phyloP scores from a whole-genome alignment of 30 jellyfish, hydroid and myxozoan species.

The Hydractinia symbiolongicarpus region DNA sequence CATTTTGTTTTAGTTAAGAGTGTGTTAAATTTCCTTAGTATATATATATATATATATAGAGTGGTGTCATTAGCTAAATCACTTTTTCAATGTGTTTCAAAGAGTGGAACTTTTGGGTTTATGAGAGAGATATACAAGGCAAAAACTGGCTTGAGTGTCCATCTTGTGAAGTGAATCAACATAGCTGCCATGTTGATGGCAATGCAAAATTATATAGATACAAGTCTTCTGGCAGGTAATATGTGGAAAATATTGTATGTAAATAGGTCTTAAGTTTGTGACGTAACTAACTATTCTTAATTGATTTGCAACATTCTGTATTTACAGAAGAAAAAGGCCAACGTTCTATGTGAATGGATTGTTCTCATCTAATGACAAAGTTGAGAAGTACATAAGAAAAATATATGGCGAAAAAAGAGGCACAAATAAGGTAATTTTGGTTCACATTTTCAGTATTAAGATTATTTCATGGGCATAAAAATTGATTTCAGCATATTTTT shows the following conservation, averaged over 20 bases:
- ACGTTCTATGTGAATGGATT: background rate
- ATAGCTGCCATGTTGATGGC: slow-evolving; percentile 42
- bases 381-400: background rate
- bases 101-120: slow-evolving; percentile 31
- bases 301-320: background rate
- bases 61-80: slow-evolving; percentile 7
- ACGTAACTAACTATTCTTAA: background rate
- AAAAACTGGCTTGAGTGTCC: slow-evolving; percentile 36
- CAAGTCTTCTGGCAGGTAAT: slow-evolving; percentile 20
- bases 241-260: background rate
- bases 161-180: slow-evolving; percentile 35
- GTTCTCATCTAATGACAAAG: background rate
- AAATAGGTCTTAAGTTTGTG: background rate
- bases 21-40: too few relatives aligned
- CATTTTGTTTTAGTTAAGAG: too few relatives aligned
- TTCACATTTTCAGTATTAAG: background rate
- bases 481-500: background rate
- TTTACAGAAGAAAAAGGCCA: background rate
- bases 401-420: slow-evolving; percentile 6
- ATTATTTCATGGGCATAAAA: background rate
- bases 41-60: background rate
- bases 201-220: slow-evolving; percentile 21
- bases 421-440: background rate
- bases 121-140: slow-evolving; percentile 24
- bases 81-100: slow-evolving; percentile 40